Conservation (phyloP, 2,888 invertebrate genomes). For the Trissolcus brochymenae region DNA sequence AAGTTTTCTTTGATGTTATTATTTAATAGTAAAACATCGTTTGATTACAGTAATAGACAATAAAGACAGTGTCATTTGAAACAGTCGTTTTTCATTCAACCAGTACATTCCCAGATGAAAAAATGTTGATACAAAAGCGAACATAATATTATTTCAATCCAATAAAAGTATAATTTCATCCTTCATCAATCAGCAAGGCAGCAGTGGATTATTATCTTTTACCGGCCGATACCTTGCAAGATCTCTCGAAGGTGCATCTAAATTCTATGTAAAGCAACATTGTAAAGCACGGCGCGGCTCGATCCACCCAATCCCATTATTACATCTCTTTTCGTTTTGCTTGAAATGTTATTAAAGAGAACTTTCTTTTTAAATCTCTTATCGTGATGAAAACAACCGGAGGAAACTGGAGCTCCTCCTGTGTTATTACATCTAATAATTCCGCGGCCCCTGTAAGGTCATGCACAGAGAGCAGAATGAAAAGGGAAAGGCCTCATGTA, state of each 20-base stretch:
- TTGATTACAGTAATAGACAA: slow-evolving; percentile 55
- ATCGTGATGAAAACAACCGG: slow-evolving; percentile 45
- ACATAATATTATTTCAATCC: too few relatives aligned
- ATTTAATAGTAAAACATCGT: slow-evolving; percentile 27
- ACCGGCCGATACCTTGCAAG: slow-evolving; percentile 5
- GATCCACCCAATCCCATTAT: slow-evolving; percentile 23
- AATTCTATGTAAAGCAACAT: slow-evolving; percentile 19
- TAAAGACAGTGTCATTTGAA: slow-evolving; percentile 46
- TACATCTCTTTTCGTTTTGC: slow-evolving; percentile 32
- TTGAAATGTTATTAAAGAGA: slow-evolving; percentile 13
- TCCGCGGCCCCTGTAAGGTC: slow-evolving; percentile 37
- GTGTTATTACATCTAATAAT: slow-evolving; percentile 49
- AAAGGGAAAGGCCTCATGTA: slow-evolving; percentile 52
- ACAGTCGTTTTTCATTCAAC: slow-evolving; percentile 17
- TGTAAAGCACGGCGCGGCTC: slow-evolving; percentile 13
- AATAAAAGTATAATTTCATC: too few relatives aligned
- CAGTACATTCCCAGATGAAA: background rate
- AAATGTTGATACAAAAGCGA: too few relatives aligned
- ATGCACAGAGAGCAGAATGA: slow-evolving; percentile 49
- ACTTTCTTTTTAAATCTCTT: slow-evolving; percentile 45
- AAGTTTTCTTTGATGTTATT: slow-evolving; percentile 20
- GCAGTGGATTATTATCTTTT: slow-evolving; percentile 30
- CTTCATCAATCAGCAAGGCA: background rate
- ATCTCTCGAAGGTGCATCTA: slow-evolving; percentile 23
- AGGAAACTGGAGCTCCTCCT: slow-evolving; percentile 42